These are phyloP conservation scores for Epistrophella euchroma DNA, from an alignment of 2,888 invertebrate species.

Conservation along the genomic window DNA sequence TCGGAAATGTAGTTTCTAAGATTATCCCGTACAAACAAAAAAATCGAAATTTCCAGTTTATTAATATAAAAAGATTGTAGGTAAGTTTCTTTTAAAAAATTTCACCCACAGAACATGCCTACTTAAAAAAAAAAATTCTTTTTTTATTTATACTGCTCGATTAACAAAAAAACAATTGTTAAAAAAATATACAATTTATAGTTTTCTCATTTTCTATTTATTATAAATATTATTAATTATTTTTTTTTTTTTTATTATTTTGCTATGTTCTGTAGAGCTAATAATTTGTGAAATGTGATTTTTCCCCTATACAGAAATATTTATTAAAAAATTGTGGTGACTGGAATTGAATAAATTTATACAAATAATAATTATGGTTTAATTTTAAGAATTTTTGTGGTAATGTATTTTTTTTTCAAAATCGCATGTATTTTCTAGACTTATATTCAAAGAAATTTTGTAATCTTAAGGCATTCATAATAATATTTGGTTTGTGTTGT, in stretches of 20 bases:
- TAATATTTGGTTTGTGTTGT: conserved; percentile 57
- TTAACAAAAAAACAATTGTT: not conserved
- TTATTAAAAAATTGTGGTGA: conserved; percentile 42
- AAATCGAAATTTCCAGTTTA: too few relatives aligned
- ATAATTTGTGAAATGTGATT: conserved; percentile 32
- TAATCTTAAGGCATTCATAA: conserved; percentile 31
- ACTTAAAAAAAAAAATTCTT: not conserved
- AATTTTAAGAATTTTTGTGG: conserved; percentile 48
- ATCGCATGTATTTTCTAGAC: conserved; percentile 75
- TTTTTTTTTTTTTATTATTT: conserved; percentile 12
- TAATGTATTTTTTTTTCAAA: conserved; percentile 20
- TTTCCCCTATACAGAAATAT: not conserved
- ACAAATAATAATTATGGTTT: conserved; percentile 9
- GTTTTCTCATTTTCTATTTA: not conserved
- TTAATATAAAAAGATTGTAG: too few relatives aligned
- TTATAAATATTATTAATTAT: not conserved
- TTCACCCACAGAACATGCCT: conserved; percentile 1
- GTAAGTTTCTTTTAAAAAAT: not conserved
- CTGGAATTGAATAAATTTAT: conserved; percentile 30
- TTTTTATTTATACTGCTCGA: not conserved
- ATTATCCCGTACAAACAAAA: too few relatives aligned
- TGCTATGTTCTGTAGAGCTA: conserved; percentile 58
- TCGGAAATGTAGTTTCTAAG: too few relatives aligned
- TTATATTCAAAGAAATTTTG: conserved; percentile 38
- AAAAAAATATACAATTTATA: conserved; percentile 2